Conservation (phyloP, 2,113 vertebrate species). For the Phalacrocorax brasilianus region DNA sequence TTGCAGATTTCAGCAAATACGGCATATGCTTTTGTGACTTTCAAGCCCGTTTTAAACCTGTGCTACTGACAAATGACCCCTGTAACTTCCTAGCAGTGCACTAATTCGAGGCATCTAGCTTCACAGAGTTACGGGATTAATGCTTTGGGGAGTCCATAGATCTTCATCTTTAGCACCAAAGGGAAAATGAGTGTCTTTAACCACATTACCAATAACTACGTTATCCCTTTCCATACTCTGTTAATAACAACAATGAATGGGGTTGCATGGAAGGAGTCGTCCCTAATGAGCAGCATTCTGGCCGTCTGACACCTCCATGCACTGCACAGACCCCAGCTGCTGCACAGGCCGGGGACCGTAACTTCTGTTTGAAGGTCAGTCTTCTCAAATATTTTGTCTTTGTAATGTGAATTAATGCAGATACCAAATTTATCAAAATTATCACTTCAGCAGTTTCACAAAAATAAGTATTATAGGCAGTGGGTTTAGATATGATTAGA, state of each 20-base stretch:
- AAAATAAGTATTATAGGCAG: background rate
- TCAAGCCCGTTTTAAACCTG: background rate
- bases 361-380: background rate
- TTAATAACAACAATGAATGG: background rate
- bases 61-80: background rate
- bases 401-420: background rate
- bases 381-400: background rate
- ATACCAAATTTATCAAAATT: background rate
- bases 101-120: background rate
- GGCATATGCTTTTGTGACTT: background rate
- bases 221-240: background rate
- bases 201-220: background rate
- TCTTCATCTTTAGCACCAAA: background rate
- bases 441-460: background rate
- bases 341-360: fast-evolving
- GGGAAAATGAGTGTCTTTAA: background rate
- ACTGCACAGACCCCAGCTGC: background rate
- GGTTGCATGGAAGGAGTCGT: background rate
- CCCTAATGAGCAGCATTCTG: background rate
- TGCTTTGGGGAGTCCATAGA: background rate
- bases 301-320: background rate
- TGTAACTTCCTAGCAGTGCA: background rate
- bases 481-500: background rate
- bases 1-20: background rate
- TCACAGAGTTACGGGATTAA: background rate